phyloP scores from a whole-genome alignment of 2,888 invertebrate genomes.

The Corbicula japonica region DNA sequence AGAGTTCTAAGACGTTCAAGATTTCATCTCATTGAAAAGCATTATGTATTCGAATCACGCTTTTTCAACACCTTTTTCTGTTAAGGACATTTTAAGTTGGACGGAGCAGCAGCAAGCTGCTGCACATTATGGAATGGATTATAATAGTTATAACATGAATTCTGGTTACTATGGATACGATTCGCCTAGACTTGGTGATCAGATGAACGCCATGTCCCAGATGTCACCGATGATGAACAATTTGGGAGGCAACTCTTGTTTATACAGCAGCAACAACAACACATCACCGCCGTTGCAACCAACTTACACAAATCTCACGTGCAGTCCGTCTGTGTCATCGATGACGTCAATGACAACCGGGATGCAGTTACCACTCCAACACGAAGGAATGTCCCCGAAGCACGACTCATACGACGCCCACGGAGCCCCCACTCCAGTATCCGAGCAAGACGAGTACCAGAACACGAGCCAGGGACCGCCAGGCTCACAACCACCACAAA shows the following conservation, averaged over 20 bases:
- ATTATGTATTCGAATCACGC: constrained; percentile 70
- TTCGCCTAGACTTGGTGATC: constrained; percentile 58
- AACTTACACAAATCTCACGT: constrained; percentile 75
- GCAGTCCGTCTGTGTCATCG: constrained; percentile 66
- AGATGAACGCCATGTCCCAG: constrained; percentile 55
- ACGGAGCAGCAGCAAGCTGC: constrained; percentile 58
- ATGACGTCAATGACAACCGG: constrained; percentile 55
- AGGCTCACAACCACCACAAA: constrained; percentile 9
- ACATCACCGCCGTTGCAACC: constrained; percentile 67
- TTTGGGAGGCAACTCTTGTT: constrained; percentile 61
- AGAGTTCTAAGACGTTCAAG: constrained; percentile 60
- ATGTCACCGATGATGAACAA: constrained; percentile 63
- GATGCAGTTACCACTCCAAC: constrained; percentile 55
- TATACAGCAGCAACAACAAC: constrained; percentile 70
- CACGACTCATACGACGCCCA: constrained; percentile 56
- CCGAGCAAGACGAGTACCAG: constrained; percentile 59
- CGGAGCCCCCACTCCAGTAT: constrained; percentile 48
- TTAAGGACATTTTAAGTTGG: constrained; percentile 69
- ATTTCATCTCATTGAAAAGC: constrained; percentile 59
- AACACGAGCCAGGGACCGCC: constrained; percentile 16
- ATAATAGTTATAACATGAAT: constrained; percentile 62
- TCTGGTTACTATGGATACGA: constrained; percentile 66
- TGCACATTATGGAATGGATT: constrained; percentile 70
- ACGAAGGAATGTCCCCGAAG: constrained; percentile 54
- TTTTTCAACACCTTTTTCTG: constrained; percentile 68